Evolutionary conservation across 1,140 invertebrate genomes (phyloP).

Genomic region (Temnothorax longispinosus): DNA sequence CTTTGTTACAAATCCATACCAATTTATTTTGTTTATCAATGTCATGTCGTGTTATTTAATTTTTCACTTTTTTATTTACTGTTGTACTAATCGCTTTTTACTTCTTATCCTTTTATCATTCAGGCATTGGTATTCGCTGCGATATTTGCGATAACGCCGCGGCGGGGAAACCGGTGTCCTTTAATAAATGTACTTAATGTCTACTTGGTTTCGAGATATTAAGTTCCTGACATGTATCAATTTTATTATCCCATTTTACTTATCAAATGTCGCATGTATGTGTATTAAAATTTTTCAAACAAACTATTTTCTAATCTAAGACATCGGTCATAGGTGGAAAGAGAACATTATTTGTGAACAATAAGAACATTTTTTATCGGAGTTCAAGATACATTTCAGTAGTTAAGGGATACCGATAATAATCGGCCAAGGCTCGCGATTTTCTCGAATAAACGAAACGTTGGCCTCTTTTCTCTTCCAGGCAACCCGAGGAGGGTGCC

Average conservation of each 20-base stretch:
- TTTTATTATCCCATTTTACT: not conserved
- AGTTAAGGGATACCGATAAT: not conserved
- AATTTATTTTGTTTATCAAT: not conserved
- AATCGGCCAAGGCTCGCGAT: not conserved
- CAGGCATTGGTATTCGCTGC: not conserved
- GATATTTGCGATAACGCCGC: not conserved
- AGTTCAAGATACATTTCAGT: not conserved
- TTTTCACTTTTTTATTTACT: not conserved
- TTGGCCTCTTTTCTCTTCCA: not conserved
- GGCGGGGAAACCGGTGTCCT: not conserved
- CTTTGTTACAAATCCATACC: not conserved
- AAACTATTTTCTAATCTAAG: not conserved
- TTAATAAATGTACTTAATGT: not conserved
- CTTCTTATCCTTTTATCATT: not conserved
- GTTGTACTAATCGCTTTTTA: not conserved
- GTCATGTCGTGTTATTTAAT: not conserved
- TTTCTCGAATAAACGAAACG: not conserved
- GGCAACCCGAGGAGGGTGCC: constrained; percentile 58
- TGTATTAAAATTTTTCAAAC: not conserved
- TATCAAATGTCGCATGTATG: not conserved
- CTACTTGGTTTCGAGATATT: not conserved
- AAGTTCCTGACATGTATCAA: not conserved
- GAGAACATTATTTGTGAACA: not conserved
- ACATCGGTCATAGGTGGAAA: not conserved
- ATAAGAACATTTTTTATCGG: not conserved